Conservation (phyloP, 1,140 invertebrate species). For the Ceratina japonica region DNA sequence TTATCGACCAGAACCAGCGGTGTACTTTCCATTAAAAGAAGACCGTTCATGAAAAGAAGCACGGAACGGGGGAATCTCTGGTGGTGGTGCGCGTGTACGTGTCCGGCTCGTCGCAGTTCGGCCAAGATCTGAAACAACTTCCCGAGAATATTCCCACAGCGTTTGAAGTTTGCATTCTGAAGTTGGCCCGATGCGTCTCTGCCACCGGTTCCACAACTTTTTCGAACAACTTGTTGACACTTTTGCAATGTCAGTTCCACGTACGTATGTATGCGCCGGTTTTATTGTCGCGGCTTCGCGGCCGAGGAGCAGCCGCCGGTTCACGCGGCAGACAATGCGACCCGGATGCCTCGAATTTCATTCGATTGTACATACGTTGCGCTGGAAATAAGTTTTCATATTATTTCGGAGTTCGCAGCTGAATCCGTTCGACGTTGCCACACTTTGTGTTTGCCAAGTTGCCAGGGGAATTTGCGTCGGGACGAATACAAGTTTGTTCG, state of each 20-base stretch:
- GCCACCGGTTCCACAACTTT: constrained; percentile 44
- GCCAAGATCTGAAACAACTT: constrained; percentile 3
- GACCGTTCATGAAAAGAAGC: too few species aligned
- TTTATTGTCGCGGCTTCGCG: constrained; percentile 39
- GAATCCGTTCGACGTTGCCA: constrained; percentile 24
- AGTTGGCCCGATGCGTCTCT: constrained; percentile 12
- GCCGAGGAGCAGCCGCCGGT: constrained; percentile 34
- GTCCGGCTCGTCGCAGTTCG: constrained; percentile 1
- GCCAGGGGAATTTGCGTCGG: not conserved
- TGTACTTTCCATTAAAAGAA: too few species aligned
- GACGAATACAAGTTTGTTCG: not conserved
- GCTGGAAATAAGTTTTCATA: constrained; percentile 51
- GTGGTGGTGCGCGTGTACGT: too few species aligned
- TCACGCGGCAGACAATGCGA: constrained; percentile 53
- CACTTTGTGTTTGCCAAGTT: not conserved
- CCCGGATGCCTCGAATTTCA: constrained; percentile 49
- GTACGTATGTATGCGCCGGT: constrained; percentile 54
- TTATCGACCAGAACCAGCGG: too few species aligned
- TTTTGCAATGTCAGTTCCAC: constrained; percentile 30
- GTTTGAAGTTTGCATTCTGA: not conserved
- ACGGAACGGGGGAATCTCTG: too few species aligned
- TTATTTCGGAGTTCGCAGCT: constrained; percentile 30
- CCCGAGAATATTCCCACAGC: not conserved
- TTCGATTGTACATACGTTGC: constrained; percentile 24
- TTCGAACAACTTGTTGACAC: constrained; percentile 65